These are phyloP conservation scores for Vanessa cardui DNA, from an alignment of 2,888 invertebrate species.

Conservation along the genomic window DNA sequence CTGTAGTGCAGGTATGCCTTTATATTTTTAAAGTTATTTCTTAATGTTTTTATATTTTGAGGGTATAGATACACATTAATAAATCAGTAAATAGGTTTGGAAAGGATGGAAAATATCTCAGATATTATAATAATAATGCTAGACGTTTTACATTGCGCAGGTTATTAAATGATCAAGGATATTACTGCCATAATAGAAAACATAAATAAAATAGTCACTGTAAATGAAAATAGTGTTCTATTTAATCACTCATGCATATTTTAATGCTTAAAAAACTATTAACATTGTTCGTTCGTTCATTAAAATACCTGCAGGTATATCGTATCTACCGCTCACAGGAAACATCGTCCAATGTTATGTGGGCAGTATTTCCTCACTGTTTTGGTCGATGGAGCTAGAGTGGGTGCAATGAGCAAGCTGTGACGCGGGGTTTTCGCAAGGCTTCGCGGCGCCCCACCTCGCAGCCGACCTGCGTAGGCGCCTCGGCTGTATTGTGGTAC, in stretches of 20 bases:
- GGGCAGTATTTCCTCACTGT: conserved; percentile 44
- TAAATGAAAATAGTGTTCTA: conserved; percentile 1
- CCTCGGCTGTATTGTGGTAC: conserved; percentile 45
- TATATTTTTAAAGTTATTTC: too few species aligned
- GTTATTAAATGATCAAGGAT: background rate
- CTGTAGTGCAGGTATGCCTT: too few species aligned
- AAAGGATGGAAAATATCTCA: background rate
- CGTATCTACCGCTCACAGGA: conserved; percentile 30
- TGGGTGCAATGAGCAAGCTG: conserved; percentile 48
- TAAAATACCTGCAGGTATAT: conserved; percentile 1
- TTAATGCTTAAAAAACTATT: background rate
- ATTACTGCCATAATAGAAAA: too few species aligned
- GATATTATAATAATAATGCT: background rate
- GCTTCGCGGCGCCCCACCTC: conserved; percentile 71
- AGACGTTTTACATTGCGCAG: background rate
- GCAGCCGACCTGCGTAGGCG: conserved; percentile 62
- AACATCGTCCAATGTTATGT: conserved; percentile 40
- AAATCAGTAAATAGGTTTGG: too few species aligned
- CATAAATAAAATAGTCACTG: background rate
- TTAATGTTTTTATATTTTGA: too few species aligned
- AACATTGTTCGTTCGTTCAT: conserved; percentile 1
- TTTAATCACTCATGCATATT: conserved; percentile 8
- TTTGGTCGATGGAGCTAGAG: conserved; percentile 39
- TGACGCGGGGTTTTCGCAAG: conserved; percentile 71
- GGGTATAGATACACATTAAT: too few species aligned